A percentile compares a stretch with the other conserved stretches of the same genome.
Conservation (phyloP, 2,797 vertebrate species). For the Gastrophryne carolinensis region DNA sequence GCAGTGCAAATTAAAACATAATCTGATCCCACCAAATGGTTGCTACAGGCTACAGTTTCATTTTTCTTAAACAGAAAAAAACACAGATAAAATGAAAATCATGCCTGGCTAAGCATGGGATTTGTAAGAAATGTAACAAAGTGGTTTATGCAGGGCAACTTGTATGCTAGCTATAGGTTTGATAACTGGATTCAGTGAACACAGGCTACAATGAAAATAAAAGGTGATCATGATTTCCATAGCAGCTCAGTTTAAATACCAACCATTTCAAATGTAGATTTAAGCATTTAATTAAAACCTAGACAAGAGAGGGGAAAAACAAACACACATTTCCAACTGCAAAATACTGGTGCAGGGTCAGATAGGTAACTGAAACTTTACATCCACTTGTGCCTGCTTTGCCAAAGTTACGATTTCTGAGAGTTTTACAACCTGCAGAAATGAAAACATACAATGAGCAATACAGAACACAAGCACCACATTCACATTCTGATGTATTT, state of each 20-base stretch:
- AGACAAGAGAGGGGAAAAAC: constrained; percentile 54
- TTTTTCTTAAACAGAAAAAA: no score
- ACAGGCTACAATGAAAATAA: neutral
- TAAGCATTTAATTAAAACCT: constrained; percentile 58
- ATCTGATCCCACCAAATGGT: no score
- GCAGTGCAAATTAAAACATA: no score
- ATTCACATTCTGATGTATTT: no score
- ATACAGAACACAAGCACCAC: neutral
- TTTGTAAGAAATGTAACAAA: no score
- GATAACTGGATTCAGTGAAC: neutral
- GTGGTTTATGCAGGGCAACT: no score
- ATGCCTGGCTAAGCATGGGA: no score
- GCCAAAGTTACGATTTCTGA: constrained; percentile 95
- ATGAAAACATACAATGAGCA: constrained; percentile 25
- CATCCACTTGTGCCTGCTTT: constrained; percentile 94
- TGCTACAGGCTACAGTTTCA: no score
- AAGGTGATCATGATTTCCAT: constrained; percentile 19
- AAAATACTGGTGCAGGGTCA: constrained; percentile 51
- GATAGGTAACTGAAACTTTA: constrained; percentile 97
- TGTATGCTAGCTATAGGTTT: neutral
- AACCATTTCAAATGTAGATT: constrained; percentile 55
- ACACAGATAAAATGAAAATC: no score
- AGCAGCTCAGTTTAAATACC: constrained; percentile 53
- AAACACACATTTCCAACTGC: constrained; percentile 63
- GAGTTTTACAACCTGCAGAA: constrained; percentile 90